A percentile compares a stretch with the other conserved stretches of the same genome.
These are phyloP conservation scores for Hippocampus comes DNA, from an alignment of 2,113 vertebrate species.

Conservation along the genomic window DNA sequence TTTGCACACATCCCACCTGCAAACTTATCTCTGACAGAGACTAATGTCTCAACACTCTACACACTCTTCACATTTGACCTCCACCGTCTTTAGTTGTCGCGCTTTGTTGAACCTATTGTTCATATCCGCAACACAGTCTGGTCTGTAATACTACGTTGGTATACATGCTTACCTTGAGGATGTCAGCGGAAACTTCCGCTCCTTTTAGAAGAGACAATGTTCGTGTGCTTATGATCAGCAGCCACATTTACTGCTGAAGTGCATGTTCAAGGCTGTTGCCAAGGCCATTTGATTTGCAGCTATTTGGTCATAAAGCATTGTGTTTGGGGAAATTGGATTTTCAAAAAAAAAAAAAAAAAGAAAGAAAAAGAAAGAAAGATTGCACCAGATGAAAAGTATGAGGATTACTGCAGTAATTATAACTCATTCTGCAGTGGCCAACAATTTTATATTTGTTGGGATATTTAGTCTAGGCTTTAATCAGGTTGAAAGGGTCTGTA, in stretches of 20 bases:
- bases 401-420: not conserved
- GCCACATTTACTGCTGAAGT: not conserved
- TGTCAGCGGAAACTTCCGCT: not conserved
- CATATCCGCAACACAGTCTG: not conserved
- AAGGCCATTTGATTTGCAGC: not conserved
- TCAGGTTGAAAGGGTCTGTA: not conserved
- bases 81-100: conserved; percentile 41
- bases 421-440: not conserved
- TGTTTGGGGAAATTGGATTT: not conserved
- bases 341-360: not conserved
- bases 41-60: conserved; percentile 48
- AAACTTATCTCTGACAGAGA: conserved; percentile 63
- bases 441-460: too few relatives aligned
- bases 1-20: conserved; percentile 43
- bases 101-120: conserved; percentile 13
- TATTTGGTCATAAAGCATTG: not conserved
- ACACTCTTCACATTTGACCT: conserved; percentile 53
- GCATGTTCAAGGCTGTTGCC: not conserved
- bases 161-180: not conserved
- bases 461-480: not conserved
- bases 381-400: not conserved
- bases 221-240: not conserved
- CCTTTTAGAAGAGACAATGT: not conserved
- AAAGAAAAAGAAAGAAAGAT: not conserved
- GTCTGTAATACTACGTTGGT: too few relatives aligned